These are phyloP conservation scores for Gymnoscopelus microlampas DNA, from an alignment of 2,797 vertebrate genomes.

Conservation along the genomic window DNA sequence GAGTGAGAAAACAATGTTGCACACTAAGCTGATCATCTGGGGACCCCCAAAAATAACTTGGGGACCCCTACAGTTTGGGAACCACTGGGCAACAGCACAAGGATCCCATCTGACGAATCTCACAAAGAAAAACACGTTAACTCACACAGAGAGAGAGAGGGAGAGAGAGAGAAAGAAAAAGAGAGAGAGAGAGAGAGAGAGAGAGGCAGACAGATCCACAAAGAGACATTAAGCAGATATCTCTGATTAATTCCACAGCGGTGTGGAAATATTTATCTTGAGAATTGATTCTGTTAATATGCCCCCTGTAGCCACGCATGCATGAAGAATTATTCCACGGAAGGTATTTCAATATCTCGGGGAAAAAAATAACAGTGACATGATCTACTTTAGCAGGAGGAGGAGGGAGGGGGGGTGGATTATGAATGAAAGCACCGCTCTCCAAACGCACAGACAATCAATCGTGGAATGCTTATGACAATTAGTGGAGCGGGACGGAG, in stretches of 20 bases:
- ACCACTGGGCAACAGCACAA: too few species aligned
- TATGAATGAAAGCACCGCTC: conserved; percentile 89
- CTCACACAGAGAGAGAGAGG: too few species aligned
- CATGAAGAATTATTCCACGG: conserved; percentile 83
- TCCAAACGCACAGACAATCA: conserved; percentile 90
- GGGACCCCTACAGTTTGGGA: too few species aligned
- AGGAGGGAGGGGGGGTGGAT: conserved; percentile 59
- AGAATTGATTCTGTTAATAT: conserved; percentile 77
- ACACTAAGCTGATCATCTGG: too few species aligned
- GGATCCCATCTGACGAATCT: too few species aligned
- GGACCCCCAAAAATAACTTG: too few species aligned
- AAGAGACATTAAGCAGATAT: conserved; percentile 54
- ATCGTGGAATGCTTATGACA: conserved; percentile 95
- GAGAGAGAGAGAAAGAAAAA: conserved; percentile 22
- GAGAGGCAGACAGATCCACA: not conserved
- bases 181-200: conserved; percentile 24
- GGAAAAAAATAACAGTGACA: conserved; percentile 82
- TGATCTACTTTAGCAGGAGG: conserved; percentile 81
- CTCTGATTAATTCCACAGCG: conserved; percentile 55
- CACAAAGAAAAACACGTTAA: too few species aligned
- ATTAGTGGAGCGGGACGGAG: conserved; percentile 89
- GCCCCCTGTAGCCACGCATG: conserved; percentile 83
- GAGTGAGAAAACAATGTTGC: too few species aligned
- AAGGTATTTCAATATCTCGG: conserved; percentile 76
- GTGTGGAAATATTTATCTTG: conserved; percentile 72